These are phyloP conservation scores for Cryptotis parvus DNA, from an alignment of 2,113 vertebrate species.

Conservation along the genomic window DNA sequence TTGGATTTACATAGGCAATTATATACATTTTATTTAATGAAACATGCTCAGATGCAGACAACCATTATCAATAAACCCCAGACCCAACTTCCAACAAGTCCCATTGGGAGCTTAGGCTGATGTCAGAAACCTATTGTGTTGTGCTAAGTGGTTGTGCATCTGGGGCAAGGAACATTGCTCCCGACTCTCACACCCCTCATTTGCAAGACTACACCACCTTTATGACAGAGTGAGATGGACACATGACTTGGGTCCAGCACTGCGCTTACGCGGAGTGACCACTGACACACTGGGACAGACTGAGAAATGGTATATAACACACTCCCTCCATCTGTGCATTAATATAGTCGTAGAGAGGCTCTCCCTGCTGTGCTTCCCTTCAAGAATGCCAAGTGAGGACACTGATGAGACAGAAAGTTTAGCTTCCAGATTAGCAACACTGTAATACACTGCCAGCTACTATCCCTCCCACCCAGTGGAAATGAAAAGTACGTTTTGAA, in stretches of 20 bases:
- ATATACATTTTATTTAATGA: slow-evolving; percentile 27
- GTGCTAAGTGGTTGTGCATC: not conserved
- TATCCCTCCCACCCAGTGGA: not conserved
- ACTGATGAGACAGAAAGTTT: not conserved
- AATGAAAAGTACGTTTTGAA: not conserved
- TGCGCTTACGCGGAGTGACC: not conserved
- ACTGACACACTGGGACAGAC: not conserved
- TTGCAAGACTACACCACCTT: not conserved
- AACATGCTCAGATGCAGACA: slow-evolving; percentile 62
- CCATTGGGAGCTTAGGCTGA: not conserved
- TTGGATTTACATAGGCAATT: slow-evolving; percentile 70
- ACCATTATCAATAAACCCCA: slow-evolving; percentile 60
- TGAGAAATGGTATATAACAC: not conserved
- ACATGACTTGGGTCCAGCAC: not conserved
- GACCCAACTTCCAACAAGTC: slow-evolving; percentile 64
- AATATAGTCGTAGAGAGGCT: not conserved
- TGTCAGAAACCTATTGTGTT: not conserved
- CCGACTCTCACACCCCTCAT: not conserved
- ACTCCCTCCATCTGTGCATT: no score
- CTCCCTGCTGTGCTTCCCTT: not conserved
- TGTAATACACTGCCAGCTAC: not conserved
- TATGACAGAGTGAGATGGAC: not conserved
- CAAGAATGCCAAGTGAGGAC: not conserved
- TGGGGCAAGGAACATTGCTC: not conserved
- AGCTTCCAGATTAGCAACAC: not conserved